phyloP scores from a whole-genome alignment of 2,797 vertebrate species.

The Hybognathus amarus region DNA sequence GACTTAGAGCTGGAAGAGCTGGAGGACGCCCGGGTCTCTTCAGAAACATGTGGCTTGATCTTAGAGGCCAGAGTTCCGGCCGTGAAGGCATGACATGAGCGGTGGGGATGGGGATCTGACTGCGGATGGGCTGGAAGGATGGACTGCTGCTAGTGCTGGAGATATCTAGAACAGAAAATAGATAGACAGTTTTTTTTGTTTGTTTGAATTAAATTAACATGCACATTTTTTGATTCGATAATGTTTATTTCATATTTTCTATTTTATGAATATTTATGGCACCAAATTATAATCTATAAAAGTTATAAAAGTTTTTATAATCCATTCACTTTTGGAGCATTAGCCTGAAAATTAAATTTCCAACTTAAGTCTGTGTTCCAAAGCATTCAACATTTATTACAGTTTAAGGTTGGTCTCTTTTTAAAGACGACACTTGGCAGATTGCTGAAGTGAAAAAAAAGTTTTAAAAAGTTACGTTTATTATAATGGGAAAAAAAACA shows the following conservation, averaged over 20 bases:
- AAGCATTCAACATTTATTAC: too few species aligned
- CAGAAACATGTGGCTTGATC: slow-evolving; percentile 74
- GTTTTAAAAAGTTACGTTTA: background rate
- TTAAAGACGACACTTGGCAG: background rate
- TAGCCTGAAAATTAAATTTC: background rate
- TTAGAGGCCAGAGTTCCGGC: slow-evolving; percentile 82
- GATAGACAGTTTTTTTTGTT: background rate
- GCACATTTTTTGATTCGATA: background rate
- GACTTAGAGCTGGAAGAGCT: slow-evolving; percentile 76
- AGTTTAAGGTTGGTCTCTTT: background rate
- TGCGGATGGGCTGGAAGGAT: slow-evolving; percentile 93
- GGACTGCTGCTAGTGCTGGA: slow-evolving; percentile 86
- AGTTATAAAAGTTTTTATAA: background rate
- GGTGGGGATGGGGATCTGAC: slow-evolving; percentile 93
- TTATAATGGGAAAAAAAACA: background rate
- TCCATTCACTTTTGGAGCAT: background rate
- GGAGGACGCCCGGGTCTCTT: slow-evolving; percentile 71
- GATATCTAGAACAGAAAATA: slow-evolving; percentile 78
- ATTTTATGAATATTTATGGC: background rate
- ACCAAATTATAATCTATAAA: background rate
- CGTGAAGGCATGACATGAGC: slow-evolving; percentile 98
- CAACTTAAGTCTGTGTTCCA: background rate
- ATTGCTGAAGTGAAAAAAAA: too few species aligned
- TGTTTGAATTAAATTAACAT: background rate
- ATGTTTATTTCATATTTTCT: too few species aligned